These are phyloP conservation scores for Galbula dea DNA, from an alignment of 2,113 vertebrate genomes.

Conservation along the genomic window DNA sequence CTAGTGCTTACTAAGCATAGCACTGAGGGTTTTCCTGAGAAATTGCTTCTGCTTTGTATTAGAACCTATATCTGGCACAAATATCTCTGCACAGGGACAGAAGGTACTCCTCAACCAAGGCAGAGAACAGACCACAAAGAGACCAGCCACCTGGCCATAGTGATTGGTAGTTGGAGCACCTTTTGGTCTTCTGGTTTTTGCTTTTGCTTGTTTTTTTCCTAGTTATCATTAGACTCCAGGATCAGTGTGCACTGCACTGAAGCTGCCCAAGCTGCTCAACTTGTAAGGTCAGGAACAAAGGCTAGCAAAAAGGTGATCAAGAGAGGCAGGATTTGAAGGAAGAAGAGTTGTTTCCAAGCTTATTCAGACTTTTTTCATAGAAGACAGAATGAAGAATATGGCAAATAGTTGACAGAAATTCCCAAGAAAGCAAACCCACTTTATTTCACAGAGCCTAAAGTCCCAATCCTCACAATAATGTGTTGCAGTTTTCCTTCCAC, in stretches of 20 bases:
- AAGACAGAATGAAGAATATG: neutral
- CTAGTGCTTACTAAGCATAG: neutral
- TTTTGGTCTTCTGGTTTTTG: neutral
- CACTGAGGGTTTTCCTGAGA: neutral
- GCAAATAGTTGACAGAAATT: neutral
- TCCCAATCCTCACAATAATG: neutral
- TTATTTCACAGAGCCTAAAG: constrained; percentile 6
- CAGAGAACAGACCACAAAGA: neutral
- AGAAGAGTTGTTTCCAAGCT: neutral
- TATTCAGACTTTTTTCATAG: neutral
- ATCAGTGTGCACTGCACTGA: neutral
- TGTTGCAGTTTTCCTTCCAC: neutral
- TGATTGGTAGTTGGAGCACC: neutral
- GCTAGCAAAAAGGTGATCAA: neutral
- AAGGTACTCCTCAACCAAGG: neutral
- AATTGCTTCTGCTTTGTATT: neutral
- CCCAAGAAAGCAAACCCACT: neutral
- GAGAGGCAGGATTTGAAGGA: neutral
- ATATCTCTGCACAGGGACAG: neutral
- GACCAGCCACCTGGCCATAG: neutral
- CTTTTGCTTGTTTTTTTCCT: neutral
- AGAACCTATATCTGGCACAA: neutral
- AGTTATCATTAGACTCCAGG: neutral
- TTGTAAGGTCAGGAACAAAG: neutral
- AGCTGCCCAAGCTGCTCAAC: neutral